phyloP scores from a whole-genome alignment of 2,797 vertebrate genomes.

The Smutsia gigantea region DNA sequence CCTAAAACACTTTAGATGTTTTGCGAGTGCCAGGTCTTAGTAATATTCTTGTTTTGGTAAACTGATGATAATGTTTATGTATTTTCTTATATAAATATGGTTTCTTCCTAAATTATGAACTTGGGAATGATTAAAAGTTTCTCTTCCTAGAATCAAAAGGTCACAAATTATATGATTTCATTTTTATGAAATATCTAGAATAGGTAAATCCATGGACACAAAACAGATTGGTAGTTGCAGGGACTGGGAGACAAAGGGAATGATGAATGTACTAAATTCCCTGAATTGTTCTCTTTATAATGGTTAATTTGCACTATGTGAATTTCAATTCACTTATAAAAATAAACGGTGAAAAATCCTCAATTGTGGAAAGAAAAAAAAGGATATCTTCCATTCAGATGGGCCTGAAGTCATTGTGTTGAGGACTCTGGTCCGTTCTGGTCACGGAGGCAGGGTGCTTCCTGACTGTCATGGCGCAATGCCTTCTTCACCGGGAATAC shows the following conservation, averaged over 20 bases:
- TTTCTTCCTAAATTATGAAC: background rate
- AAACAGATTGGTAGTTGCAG: background rate
- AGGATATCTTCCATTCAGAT: background rate
- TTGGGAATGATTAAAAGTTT: background rate
- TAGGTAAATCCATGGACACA: background rate
- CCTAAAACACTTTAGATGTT: background rate
- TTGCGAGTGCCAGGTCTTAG: background rate
- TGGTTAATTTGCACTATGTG: background rate
- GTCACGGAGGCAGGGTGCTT: background rate
- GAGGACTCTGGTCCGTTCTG: background rate
- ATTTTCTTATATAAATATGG: conserved; percentile 2
- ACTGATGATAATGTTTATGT: background rate
- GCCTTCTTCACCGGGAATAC: background rate
- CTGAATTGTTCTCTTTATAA: background rate
- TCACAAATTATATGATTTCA: background rate
- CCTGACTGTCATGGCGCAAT: background rate
- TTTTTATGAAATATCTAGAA: conserved; percentile 10
- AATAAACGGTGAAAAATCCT: background rate
- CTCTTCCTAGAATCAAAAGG: background rate
- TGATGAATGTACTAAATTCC: background rate
- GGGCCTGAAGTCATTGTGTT: background rate
- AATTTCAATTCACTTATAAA: conserved; percentile 4
- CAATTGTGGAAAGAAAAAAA: background rate
- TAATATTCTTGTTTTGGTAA: conserved; percentile 2
- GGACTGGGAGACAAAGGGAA: background rate